These are phyloP conservation scores for Stenchaetothrips biformis DNA, from an alignment of 2,888 invertebrate species.

Conservation along the genomic window DNA sequence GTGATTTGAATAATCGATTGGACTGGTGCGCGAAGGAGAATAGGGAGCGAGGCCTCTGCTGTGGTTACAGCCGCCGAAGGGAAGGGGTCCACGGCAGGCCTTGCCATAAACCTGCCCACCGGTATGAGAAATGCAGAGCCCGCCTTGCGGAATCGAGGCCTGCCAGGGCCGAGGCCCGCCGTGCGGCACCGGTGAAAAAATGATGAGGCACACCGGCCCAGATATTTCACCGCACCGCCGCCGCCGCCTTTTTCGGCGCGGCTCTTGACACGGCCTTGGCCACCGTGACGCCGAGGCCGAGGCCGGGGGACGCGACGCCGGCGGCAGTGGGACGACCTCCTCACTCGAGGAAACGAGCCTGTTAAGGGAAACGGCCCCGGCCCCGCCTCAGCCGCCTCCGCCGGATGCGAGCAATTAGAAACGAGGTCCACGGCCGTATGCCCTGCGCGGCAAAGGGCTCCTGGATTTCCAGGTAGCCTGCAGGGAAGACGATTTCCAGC, in stretches of 20 bases:
- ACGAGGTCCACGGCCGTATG: neutral
- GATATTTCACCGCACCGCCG: too few species aligned
- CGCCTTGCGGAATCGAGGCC: neutral
- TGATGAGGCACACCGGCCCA: too few species aligned
- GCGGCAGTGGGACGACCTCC: neutral
- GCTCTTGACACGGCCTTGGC: neutral
- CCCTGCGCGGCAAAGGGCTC: too few species aligned
- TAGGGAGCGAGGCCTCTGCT: neutral
- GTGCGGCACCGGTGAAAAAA: too few species aligned
- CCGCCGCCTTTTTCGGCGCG: neutral
- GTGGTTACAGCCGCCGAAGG: neutral
- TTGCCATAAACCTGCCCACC: neutral
- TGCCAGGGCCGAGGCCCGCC: neutral
- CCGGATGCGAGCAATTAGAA: slow-evolving; percentile 8
- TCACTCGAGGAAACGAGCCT: neutral
- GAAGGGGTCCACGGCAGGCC: neutral
- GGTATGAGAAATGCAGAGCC: too few species aligned
- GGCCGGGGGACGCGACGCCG: neutral
- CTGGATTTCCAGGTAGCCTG: too few species aligned
- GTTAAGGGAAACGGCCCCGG: neutral
- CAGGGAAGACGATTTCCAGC: too few species aligned
- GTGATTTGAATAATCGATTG: slow-evolving; percentile 9
- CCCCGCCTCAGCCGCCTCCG: too few species aligned
- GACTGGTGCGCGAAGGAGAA: neutral
- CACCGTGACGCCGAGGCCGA: neutral